A percentile compares a stretch with the other conserved stretches of the same genome.
Conservation (phyloP, 2,797 vertebrate genomes). For the Enteromius afrohamiltoni region DNA sequence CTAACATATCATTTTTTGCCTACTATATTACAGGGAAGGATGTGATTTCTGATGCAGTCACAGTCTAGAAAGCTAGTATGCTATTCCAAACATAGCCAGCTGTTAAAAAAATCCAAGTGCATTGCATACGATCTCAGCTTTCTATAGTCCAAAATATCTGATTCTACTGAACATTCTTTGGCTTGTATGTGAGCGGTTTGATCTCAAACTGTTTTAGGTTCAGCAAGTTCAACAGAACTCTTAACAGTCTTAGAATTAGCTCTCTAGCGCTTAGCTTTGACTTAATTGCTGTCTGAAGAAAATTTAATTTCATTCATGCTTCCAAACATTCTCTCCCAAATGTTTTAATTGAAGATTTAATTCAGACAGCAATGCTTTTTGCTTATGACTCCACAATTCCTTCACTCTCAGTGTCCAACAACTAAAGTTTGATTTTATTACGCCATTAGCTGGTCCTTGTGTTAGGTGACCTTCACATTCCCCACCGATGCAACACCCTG, state of each 20-base stretch:
- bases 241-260: not conserved
- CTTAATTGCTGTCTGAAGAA: conserved; percentile 37
- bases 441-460: conserved; percentile 93
- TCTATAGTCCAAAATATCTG: not conserved
- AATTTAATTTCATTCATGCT: not conserved
- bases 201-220: conserved; percentile 3
- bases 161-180: not conserved
- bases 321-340: not conserved
- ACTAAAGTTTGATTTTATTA: not conserved
- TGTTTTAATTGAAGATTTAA: not conserved
- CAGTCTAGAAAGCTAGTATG: not conserved
- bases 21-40: not conserved
- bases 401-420: not conserved
- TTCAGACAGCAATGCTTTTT: conserved; percentile 31
- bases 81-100: not conserved
- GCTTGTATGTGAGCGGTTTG: not conserved
- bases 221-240: not conserved
- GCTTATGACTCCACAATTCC: conserved; percentile 15
- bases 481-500: conserved; percentile 97
- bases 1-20: not conserved
- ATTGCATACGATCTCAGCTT: not conserved
- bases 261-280: not conserved
- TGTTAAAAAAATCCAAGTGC: not conserved
- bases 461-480: conserved; percentile 98
- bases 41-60: not conserved